Conservation (phyloP, 2,888 invertebrate species). For the Rhopalosiphum nymphaeae region DNA sequence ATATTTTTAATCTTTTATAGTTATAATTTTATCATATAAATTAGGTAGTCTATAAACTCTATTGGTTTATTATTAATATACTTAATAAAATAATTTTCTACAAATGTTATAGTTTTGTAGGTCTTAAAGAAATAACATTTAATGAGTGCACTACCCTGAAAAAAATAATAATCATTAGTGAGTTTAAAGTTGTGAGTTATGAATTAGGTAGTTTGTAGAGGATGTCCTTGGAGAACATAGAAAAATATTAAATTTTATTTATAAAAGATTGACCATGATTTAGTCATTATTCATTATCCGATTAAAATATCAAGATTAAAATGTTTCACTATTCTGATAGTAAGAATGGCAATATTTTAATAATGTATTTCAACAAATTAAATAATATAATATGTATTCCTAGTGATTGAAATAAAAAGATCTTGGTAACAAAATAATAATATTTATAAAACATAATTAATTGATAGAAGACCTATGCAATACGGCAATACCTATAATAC, state of each 20-base stretch:
- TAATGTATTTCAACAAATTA: not conserved
- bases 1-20: not conserved
- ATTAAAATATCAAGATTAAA: not conserved
- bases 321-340: not conserved
- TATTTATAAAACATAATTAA: not conserved
- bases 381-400: not conserved
- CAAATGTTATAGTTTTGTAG: not conserved
- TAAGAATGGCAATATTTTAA: not conserved
- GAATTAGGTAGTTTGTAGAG: not conserved
- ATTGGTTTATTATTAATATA: not conserved
- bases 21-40: not conserved
- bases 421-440: not conserved
- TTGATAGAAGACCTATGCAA: not conserved
- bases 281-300: not conserved
- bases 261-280: not conserved
- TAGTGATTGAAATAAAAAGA: not conserved
- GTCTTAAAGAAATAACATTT: not conserved
- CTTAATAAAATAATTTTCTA: not conserved
- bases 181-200: not conserved
- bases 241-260: not conserved
- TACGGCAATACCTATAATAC: not conserved
- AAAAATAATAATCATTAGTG: not conserved
- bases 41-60: not conserved
- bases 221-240: not conserved
- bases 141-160: not conserved